These are phyloP conservation scores for Manis javanica DNA, from an alignment of 2,797 vertebrate species.

Conservation along the genomic window DNA sequence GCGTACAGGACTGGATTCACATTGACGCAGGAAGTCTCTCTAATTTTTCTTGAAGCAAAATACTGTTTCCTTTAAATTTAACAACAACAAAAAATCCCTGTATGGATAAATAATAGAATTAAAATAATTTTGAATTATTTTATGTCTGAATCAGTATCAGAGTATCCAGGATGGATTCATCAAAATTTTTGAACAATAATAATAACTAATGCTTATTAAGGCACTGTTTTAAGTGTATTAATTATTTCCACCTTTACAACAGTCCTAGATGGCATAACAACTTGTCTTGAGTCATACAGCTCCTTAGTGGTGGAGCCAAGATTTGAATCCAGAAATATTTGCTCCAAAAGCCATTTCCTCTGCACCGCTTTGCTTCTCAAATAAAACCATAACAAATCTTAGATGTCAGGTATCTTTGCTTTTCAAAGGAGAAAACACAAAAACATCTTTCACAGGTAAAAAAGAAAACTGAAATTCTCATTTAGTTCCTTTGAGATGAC, in stretches of 20 bases:
- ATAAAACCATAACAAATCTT: background rate
- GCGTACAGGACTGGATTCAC: background rate
- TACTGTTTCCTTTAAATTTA: conserved; percentile 34
- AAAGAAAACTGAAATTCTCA: background rate
- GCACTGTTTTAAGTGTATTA: background rate
- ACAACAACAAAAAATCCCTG: background rate
- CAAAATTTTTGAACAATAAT: background rate
- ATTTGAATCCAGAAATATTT: conserved; percentile 15
- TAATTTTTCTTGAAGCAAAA: background rate
- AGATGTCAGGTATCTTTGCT: background rate
- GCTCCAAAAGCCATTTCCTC: background rate
- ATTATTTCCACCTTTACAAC: background rate
- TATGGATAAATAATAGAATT: conserved; percentile 12
- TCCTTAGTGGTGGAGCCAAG: background rate
- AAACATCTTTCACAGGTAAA: background rate
- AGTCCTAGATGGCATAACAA: background rate
- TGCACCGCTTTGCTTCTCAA: background rate
- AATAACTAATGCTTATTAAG: background rate
- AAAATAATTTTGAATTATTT: conserved; percentile 5
- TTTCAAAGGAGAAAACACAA: conserved; percentile 8
- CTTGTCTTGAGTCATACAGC: background rate
- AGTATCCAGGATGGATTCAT: background rate
- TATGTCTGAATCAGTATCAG: background rate
- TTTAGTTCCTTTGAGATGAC: background rate
- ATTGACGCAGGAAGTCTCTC: background rate